Evolutionary conservation across 2,113 vertebrate genomes (phyloP).

Genomic region (Microtus richardsoni): DNA sequence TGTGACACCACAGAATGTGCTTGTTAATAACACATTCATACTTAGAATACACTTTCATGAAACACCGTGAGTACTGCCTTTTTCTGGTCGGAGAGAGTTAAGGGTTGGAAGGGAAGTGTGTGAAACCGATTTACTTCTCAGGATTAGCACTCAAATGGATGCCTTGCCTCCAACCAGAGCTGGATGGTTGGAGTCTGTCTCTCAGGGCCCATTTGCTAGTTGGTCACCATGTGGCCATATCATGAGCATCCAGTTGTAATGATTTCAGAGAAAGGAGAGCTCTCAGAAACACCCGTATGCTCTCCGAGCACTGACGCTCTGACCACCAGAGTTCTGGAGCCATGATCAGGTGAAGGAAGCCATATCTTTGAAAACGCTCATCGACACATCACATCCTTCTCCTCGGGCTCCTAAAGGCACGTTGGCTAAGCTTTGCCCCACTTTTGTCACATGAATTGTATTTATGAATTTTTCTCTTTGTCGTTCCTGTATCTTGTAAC

Average conservation of each 20-base stretch:
- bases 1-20: neutral
- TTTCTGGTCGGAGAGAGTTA: neutral
- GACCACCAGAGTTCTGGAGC: accelerated
- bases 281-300: neutral
- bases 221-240: neutral
- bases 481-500: conserved; percentile 62
- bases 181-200: neutral
- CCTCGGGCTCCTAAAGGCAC: neutral
- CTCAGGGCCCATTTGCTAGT: neutral
- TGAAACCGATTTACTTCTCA: neutral
- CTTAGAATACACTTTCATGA: neutral
- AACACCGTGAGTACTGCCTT: neutral
- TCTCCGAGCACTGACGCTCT: neutral
- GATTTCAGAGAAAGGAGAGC: neutral
- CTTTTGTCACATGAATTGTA: conserved; percentile 64
- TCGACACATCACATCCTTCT: neutral
- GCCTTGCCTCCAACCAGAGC: neutral
- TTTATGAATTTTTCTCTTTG: conserved; percentile 66
- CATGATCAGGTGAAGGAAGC: accelerated
- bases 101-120: neutral
- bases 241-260: neutral
- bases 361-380: neutral
- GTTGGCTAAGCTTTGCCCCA: conserved; percentile 60
- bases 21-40: neutral
- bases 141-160: neutral